A percentile compares a stretch with the other conserved stretches of the same genome.
Evolutionary conservation across 2,797 vertebrate genomes (phyloP).

Genomic region (Aythya fuligula): DNA sequence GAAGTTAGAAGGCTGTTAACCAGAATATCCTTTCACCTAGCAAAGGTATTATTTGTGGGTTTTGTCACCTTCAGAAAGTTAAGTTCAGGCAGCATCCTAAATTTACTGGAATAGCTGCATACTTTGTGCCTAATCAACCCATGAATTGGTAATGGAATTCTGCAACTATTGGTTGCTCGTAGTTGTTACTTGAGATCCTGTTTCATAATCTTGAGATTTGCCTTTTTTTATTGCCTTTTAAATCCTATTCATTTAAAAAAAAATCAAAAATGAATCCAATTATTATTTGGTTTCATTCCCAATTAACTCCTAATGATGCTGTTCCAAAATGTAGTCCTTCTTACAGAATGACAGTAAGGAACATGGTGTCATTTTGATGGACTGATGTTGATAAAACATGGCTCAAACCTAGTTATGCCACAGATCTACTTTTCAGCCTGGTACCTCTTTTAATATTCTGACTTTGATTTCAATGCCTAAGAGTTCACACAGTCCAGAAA

Average conservation of each 20-base stretch:
- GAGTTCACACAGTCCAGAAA: constrained; percentile 2
- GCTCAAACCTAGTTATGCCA: constrained; percentile 11
- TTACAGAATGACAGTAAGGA: background rate
- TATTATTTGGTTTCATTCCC: constrained; percentile 40
- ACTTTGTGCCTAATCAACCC: background rate
- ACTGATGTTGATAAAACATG: constrained; percentile 15
- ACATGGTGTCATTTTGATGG: background rate
- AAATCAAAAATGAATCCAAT: background rate
- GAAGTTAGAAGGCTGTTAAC: background rate
- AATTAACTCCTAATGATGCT: background rate
- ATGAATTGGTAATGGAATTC: background rate
- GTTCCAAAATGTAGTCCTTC: background rate
- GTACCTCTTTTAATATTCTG: constrained; percentile 39
- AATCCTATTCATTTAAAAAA: background rate
- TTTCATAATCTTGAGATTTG: background rate
- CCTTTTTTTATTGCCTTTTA: constrained; percentile 22
- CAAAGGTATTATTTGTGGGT: background rate
- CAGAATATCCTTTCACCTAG: background rate
- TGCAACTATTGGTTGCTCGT: background rate
- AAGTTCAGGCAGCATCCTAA: background rate
- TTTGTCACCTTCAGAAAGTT: background rate
- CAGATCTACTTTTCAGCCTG: constrained; percentile 13
- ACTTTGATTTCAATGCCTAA: constrained; percentile 14
- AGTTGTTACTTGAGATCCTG: background rate
- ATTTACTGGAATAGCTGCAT: background rate